Base-by-base conservation (phyloP, 1,140 invertebrate genomes). In the Camponotus pennsylvanicus region DNA sequence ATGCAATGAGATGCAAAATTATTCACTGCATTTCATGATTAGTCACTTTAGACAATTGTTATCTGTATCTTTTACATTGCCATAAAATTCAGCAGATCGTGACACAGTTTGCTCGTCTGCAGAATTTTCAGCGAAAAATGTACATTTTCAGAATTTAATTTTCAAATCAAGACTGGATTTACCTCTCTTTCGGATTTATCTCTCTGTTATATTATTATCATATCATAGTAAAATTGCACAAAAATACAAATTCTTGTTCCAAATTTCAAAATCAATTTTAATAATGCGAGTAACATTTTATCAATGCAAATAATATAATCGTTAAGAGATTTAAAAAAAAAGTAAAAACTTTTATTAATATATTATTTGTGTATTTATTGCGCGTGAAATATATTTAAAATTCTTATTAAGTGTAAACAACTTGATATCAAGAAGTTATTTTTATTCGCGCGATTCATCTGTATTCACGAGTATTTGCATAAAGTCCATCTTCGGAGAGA, bases 1-100 rank as follows among this genome's bases (percentile, higher is more conserved):
- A 66, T 40, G 61, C 42, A 66, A 67, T n/a, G 32, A 79, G 18
- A 79, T 67, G 61, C 76, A 79, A 79, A 79, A 49, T 79, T 79
- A 67, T 67, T 79, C 61, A n/a, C 42, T 52, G 42, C 42, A 52
- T 78, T 78, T 66, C 61, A 52, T 57, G 18, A 61, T 45, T 78
- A 42, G 42, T 45, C 42, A 78, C 61, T 66, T 66, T 66, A 32
- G 76, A 27, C 32, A 79, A 78, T 78, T 42, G 32, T n/a, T 79
- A 79, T 13, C 42, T 79, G 67, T 55, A 67, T 79, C 42, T 52
- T 52, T 67, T 27, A 13, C 59, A 32, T 11, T 27, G n/a, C 11
- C 9, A 42, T 67, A 32, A 79, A 79, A 67, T 42, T 79, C 32
- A 42, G 7, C 21, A 15, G 76, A 79, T 67, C 6, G 42, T 37